Evolutionary conservation across 2,797 vertebrate species (phyloP), one percentile per base, ranked within the genome.

Genomic region (Epinephelus awoara): DNA sequence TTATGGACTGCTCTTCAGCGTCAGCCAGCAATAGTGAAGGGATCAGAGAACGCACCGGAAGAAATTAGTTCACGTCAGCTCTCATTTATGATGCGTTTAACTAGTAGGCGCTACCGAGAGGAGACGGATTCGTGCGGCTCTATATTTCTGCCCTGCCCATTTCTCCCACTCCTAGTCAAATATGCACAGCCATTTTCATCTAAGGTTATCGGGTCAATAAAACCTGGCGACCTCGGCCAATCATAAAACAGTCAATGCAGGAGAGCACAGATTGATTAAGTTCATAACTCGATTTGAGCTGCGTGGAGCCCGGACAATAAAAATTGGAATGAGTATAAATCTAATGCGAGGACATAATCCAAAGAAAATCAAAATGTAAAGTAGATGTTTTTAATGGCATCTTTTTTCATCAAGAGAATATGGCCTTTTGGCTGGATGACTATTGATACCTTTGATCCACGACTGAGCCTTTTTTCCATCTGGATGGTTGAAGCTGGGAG

Each of bases 201-300:
- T 79, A 70, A 90, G 93, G 93, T 93, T 93, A 93, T 86, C 77
- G 64, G 93, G 92, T 95, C 93, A 95, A 95, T 94, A 93, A 94
- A 93, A 91, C 89, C 85, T 49, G 77, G 64, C 80, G 90, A 95
- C 95, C 94, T 92, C 80, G 72, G 77, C 87, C 88, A 89, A 94
- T 95, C 94, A 94, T 95, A 95, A 95, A 94, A 88, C 83, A 79
- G 90, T 95, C 93, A 91, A 85, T 87, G 85, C 71, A 21, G 87
- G 77, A 75, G 87, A 92, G 86, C 72, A 62, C 55, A 63, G 88
- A 93, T 93, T 94, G 93, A 95, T 95, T 93, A 94, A 91, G 88
- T 94, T 93, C 90, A 89, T 93, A 94, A 94, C 91, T 93, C 85
- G 86, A 94, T 95, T 94, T 91, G 86, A 93, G 89, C 86, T 25